Evolutionary conservation across 2,888 invertebrate genomes (phyloP).

Genomic region (Oxystoma pomonae): DNA sequence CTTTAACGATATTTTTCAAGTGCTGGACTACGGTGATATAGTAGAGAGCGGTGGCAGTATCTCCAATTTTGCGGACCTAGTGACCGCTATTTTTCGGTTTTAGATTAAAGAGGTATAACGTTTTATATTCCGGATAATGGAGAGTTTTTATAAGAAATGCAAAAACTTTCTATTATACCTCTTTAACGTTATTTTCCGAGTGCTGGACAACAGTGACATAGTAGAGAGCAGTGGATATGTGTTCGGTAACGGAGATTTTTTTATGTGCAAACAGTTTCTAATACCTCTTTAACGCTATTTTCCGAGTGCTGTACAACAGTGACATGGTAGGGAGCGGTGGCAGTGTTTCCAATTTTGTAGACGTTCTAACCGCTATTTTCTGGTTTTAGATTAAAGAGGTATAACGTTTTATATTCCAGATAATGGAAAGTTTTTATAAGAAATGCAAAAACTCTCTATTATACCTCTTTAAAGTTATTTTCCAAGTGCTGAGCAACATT

Average conservation of each 20-base stretch:
- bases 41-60: slow-evolving; percentile 46
- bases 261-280: too few species aligned
- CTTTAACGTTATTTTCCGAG: too few species aligned
- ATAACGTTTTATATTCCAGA: slow-evolving; percentile 48
- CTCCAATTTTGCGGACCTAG: slow-evolving; percentile 54
- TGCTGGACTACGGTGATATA: slow-evolving; percentile 53
- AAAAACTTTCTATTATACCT: too few species aligned
- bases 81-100: slow-evolving; percentile 51
- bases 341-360: slow-evolving; percentile 50
- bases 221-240: background rate
- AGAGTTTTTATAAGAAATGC: slow-evolving; percentile 47
- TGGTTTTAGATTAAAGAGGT: slow-evolving; percentile 51
- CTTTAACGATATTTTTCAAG: slow-evolving; percentile 38
- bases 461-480: too few species aligned
- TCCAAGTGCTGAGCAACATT: too few species aligned
- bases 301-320: slow-evolving; percentile 51
- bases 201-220: too few species aligned
- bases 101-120: slow-evolving; percentile 53
- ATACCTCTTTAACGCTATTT: slow-evolving; percentile 27
- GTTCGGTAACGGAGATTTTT: too few species aligned
- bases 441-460: too few species aligned
- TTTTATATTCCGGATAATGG: slow-evolving; percentile 47
- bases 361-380: slow-evolving; percentile 55
- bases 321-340: slow-evolving; percentile 49
- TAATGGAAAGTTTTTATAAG: slow-evolving; percentile 47